Conservation (phyloP, 2,797 vertebrate genomes). For the Thamnophis elegans region DNA sequence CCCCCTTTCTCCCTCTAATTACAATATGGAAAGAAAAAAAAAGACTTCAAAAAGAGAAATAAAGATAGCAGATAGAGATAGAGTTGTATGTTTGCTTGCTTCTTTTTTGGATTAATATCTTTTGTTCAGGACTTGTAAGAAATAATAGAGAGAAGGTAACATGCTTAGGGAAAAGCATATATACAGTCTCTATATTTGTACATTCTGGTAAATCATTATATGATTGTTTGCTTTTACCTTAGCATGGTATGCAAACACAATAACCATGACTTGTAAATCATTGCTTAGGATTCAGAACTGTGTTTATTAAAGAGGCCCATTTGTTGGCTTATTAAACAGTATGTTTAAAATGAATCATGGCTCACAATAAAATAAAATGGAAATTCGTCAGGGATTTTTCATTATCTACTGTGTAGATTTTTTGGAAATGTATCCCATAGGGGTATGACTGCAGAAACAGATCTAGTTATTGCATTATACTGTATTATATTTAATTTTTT, state of each 20-base stretch:
- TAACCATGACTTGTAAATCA: not conserved
- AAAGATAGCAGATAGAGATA: not conserved
- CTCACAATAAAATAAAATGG: not conserved
- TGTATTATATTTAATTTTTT: not conserved
- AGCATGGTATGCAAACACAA: not conserved
- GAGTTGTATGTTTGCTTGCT: not conserved
- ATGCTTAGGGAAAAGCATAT: not conserved
- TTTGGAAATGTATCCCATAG: not conserved
- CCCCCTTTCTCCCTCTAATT: not conserved
- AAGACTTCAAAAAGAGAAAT: not conserved
- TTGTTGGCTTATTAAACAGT: not conserved
- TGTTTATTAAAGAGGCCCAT: not conserved
- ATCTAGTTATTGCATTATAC: not conserved
- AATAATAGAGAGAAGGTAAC: not conserved
- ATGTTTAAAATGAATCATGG: not conserved
- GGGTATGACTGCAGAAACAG: not conserved
- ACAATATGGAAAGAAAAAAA: not conserved
- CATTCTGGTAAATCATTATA: not conserved
- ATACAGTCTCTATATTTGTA: not conserved
- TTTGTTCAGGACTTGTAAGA: not conserved
- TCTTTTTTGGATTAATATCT: not conserved
- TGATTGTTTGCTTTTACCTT: not conserved
- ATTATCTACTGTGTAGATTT: not conserved
- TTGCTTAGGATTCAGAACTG: not conserved
- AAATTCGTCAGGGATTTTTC: not conserved